These are phyloP conservation scores for Emys orbicularis DNA, from an alignment of 2,797 vertebrate genomes.

Conservation along the genomic window DNA sequence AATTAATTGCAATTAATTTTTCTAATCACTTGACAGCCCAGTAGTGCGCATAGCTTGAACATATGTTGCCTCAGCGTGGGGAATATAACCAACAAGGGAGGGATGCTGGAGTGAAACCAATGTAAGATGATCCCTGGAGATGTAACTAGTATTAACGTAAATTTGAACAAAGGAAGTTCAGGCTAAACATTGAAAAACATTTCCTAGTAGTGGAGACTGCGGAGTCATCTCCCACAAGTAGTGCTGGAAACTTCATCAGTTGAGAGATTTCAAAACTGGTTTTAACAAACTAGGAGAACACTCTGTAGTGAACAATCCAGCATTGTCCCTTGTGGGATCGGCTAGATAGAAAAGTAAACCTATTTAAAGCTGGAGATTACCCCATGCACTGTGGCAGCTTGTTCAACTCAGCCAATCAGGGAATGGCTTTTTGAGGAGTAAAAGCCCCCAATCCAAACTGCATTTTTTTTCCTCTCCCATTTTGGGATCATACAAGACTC, in stretches of 20 bases:
- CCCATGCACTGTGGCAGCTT: fast-evolving
- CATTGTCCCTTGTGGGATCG: neutral
- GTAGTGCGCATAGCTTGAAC: neutral
- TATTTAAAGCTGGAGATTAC: neutral
- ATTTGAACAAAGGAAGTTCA: neutral
- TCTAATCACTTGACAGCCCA: too few relatives aligned
- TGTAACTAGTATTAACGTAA: neutral
- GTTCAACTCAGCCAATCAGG: neutral
- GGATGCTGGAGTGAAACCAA: neutral
- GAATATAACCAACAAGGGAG: neutral
- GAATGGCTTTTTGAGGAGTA: neutral
- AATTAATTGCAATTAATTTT: too few relatives aligned
- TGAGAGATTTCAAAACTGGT: neutral
- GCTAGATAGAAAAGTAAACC: neutral
- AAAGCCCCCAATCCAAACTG: neutral
- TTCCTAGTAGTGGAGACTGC: neutral
- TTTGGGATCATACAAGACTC: neutral
- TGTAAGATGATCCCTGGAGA: neutral
- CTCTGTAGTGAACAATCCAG: neutral
- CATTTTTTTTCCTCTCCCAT: neutral
- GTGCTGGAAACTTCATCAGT: neutral
- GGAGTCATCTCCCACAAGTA: neutral
- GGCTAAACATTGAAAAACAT: neutral
- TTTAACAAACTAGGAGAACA: neutral
- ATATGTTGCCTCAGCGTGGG: neutral